Evolutionary conservation across 1,140 invertebrate genomes (phyloP), one percentile per base, ranked within the genome.

Genomic region (Apolygus lucorum): DNA sequence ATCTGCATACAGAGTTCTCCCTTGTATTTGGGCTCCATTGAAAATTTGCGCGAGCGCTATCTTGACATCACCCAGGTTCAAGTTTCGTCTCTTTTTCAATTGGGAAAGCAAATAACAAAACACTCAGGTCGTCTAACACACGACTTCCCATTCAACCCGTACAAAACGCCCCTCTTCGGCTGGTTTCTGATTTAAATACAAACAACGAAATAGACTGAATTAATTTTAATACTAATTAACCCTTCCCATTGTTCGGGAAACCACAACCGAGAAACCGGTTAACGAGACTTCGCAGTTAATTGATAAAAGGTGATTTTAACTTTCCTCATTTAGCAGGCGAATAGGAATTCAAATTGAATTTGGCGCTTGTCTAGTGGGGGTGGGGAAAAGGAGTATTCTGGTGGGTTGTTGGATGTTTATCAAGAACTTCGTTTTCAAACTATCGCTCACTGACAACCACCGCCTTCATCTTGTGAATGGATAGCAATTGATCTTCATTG

Each of bases 161-260:
- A 13, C 2, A 14, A 65, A 54, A 21, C 29, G 22, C 24, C 28
- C 52, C 52, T n/a, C n/a, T n/a, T n/a, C n/a, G n/a, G n/a, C n/a
- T n/a, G n/a, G n/a, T n/a, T n/a, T n/a, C 52, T 68, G 67, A 68
- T 68, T 68, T 68, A 68, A 68, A 68, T 68, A 68, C 67, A 21
- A 29, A 28, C 67, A 54, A 68, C 67, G 62, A 59, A 68, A 68
- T 68, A 68, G 62, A 54, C 67, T 25, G 67, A 68, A 68, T 68
- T 68, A 49, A 68, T 68, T 68, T 68, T 54, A 68, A 68, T 68
- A 68, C 67, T 68, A 68, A 68, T 54, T 68, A 54, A 68, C 64
- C 64, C 64, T 29, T 34, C 28, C 28, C 28, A 28, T 34, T 66
- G 54, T 34, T 28, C 28, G 1, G n/a, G n/a, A n/a, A n/a, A 21